Evolutionary conservation across 2,797 vertebrate genomes (phyloP).

Genomic region (Manis pentadactyla): DNA sequence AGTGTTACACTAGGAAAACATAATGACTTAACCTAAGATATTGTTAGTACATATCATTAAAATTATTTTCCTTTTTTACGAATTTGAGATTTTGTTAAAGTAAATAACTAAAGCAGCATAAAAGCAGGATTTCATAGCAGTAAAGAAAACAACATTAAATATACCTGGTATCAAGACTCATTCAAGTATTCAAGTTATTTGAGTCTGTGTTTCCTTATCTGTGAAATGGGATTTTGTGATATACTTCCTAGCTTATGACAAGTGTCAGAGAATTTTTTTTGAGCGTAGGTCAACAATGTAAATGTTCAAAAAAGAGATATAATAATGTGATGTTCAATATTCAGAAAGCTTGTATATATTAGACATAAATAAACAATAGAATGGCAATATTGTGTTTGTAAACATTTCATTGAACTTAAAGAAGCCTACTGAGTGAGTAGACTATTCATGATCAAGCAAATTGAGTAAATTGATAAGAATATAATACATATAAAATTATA

Average conservation of each 20-base stretch:
- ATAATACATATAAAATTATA: not conserved
- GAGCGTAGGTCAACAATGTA: not conserved
- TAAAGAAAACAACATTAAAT: not conserved
- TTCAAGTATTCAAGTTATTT: not conserved
- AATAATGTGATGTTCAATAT: not conserved
- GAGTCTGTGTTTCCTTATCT: not conserved
- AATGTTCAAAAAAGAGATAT: not conserved
- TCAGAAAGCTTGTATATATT: not conserved
- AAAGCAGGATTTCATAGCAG: not conserved
- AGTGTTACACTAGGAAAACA: not conserved
- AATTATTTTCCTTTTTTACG: constrained; percentile 24
- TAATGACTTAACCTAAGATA: not conserved
- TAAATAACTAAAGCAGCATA: not conserved
- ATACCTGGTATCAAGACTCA: not conserved
- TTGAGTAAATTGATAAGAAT: not conserved
- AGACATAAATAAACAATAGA: not conserved
- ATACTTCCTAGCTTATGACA: not conserved
- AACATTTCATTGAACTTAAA: not conserved
- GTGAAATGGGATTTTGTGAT: not conserved
- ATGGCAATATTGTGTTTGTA: not conserved
- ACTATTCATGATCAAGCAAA: not conserved
- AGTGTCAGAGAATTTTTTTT: constrained; percentile 13
- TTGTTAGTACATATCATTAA: not conserved
- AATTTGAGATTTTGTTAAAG: not conserved
- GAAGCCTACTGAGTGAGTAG: not conserved